Evolutionary conservation across 2,797 vertebrate genomes (phyloP).

Genomic region (Caiman crocodilus): DNA sequence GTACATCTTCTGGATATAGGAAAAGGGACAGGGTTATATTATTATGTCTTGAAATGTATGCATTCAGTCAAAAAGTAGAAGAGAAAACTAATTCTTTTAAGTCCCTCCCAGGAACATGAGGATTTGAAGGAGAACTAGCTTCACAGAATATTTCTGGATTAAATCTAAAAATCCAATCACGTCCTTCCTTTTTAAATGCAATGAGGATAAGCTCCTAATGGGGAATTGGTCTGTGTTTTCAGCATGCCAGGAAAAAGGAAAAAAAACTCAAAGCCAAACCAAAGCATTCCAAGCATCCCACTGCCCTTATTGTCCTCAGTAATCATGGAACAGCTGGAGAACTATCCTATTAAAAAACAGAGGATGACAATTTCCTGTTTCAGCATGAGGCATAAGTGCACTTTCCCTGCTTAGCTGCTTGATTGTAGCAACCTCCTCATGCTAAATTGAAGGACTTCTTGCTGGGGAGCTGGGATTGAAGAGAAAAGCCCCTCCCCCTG

Average conservation of each 20-base stretch:
- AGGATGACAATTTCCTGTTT: conserved; percentile 62
- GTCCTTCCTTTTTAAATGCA: not conserved
- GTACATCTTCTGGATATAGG: not conserved
- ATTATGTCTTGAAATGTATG: not conserved
- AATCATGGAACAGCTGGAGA: conserved; percentile 75
- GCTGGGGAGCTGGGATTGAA: conserved; percentile 47
- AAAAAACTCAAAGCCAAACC: not conserved
- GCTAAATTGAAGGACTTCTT: conserved; percentile 67
- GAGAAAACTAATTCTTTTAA: conserved; percentile 1
- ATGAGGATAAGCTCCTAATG: not conserved
- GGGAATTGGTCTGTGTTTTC: conserved; percentile 34
- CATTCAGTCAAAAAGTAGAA: not conserved
- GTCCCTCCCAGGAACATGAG: not conserved
- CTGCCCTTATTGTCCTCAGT: conserved; percentile 53
- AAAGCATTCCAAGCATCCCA: conserved; percentile 50
- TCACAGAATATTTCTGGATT: not conserved
- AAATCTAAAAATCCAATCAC: not conserved
- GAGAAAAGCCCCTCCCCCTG: not conserved
- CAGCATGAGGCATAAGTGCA: conserved; percentile 33
- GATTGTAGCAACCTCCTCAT: conserved; percentile 50
- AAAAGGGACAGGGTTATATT: not conserved
- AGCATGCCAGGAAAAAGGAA: not conserved
- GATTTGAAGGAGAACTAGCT: not conserved
- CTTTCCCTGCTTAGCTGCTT: conserved; percentile 55
- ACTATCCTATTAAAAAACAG: conserved; percentile 32